These are phyloP conservation scores for Glandiceps talaboti DNA, from an alignment of 53 echinoderm and acorn worm species.

Conservation along the genomic window DNA sequence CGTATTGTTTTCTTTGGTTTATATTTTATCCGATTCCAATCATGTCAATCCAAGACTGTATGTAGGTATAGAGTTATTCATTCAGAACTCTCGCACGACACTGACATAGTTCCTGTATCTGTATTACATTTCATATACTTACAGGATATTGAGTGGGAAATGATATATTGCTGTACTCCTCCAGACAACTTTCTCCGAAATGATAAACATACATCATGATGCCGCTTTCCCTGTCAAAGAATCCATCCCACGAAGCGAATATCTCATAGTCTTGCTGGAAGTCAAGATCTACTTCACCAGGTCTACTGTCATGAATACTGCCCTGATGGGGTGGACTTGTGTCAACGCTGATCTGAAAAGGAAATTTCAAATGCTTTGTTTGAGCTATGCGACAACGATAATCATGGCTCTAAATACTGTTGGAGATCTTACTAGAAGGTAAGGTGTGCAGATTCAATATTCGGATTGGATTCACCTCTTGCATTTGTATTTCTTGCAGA, in stretches of 20 bases:
- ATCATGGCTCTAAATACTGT: no score
- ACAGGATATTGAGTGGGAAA: background rate
- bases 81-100: no score
- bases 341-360: conserved; percentile 18
- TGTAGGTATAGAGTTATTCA: background rate
- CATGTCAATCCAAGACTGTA: background rate
- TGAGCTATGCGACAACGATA: no score
- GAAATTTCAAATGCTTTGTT: background rate
- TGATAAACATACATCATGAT: conserved; percentile 30
- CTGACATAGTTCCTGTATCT: no score
- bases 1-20: no score
- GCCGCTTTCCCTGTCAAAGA: conserved; percentile 49
- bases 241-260: conserved; percentile 33
- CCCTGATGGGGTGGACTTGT: conserved; percentile 32
- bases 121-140: no score
- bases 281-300: conserved; percentile 24
- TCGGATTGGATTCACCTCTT: no score
- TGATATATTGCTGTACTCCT: background rate
- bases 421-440: no score
- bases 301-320: conserved; percentile 28
- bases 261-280: conserved; percentile 19
- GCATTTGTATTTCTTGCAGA: no score
- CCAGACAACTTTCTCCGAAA: conserved; percentile 18
- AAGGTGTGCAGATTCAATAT: no score
- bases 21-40: no score